Base-by-base conservation (phyloP, 1,140 invertebrate genomes). In the Drosophila pruinosa region DNA sequence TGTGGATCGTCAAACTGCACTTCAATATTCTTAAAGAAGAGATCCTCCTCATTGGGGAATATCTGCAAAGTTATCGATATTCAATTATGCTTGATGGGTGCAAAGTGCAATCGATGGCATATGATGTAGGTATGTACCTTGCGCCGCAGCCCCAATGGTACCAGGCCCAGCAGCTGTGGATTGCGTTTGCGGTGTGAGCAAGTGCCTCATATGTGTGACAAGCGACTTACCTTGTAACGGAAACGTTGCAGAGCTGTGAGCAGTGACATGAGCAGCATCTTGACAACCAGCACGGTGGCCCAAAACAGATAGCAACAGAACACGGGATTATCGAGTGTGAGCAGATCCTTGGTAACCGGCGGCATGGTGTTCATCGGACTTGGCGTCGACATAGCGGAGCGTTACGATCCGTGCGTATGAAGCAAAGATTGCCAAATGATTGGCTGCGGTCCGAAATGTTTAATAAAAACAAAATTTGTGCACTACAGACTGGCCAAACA, bases 241-340 rank as follows among this genome's bases (percentile, higher is more conserved):
- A 93, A 89, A 47, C 93, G 78, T 41, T 92, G 91, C 43, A 91
- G n/a, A 1, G 86, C 92, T 2, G 93, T 94, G 3, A 93, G 64
- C 22, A 92, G 31, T 4, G 92, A 91, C 93, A 94, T 93, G 3
- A 91, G 48, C 54, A 93, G 67, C 89, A 93, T 93, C 76, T 94
- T 94, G 0, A 92, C 61, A 31, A 92, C 89, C 65, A 94, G 75
- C 5, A 94, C 77, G 0, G 89, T 92, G 24, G 91, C 75, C 82
- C 92, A 93, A 62, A 93, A 93, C 1, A 92, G 88, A 62, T 91
- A 93, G 17, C 90, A 91, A 21, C 82, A 72, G 41, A 93, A 92
- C 0, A 92, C 89, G 1, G 89, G 90, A 67, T 93, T 93, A 0
- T 91, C 78, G 28, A 91, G 52, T 5, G 74, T 90, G 4, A 89